Percentiles rank a stretch among this genome's conserved stretches.
These are phyloP conservation scores for Anguilla marmorata DNA, from an alignment of 2,797 vertebrate species.

Conservation along the genomic window DNA sequence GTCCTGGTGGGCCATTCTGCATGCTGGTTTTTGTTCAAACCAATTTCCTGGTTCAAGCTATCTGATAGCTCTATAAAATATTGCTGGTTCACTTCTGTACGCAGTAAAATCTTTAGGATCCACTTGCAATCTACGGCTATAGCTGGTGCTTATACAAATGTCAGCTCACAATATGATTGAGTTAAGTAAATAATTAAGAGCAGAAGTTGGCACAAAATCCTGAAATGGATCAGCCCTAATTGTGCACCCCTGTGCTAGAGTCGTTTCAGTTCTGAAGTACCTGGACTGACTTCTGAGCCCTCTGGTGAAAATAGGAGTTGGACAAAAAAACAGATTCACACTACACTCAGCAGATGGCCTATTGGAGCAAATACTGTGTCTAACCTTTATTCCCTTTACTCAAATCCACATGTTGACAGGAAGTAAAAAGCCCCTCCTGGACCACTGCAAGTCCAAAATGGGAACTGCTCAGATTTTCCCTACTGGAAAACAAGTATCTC, in stretches of 20 bases:
- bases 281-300: neutral
- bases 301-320: neutral
- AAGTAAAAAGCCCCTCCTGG: neutral
- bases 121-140: neutral
- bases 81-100: neutral
- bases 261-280: neutral
- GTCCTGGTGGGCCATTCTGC: neutral
- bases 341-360: neutral
- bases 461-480: neutral
- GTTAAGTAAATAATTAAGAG: neutral
- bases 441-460: neutral
- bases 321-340: neutral
- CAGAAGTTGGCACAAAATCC: neutral
- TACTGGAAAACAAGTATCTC: neutral
- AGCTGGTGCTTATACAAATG: neutral
- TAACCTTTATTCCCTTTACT: slow-evolving; percentile 10
- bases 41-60: neutral
- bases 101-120: neutral
- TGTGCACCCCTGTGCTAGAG: neutral
- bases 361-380: neutral
- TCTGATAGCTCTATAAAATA: neutral
- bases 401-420: neutral
- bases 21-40: neutral
- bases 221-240: neutral
- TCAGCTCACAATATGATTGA: neutral